Base-by-base conservation (phyloP, 1,140 invertebrate species). In the Drosophila burlai region DNA sequence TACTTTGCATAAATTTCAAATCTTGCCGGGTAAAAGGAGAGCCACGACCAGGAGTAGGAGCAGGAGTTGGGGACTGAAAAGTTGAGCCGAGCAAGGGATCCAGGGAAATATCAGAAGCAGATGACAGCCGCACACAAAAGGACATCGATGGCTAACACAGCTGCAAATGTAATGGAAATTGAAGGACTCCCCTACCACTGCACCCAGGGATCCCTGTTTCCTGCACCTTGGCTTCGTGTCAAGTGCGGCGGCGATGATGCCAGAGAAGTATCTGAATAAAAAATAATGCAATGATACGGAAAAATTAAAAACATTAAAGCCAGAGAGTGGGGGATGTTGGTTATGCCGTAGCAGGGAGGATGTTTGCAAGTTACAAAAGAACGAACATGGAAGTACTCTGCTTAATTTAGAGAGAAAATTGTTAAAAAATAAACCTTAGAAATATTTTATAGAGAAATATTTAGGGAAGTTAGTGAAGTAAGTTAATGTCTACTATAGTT, bases 121-220 rank as follows among this genome's bases (percentile, higher is more conserved):
- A 83, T 89, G 84, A 89, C 84, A 80, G 80, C 67, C 69, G 81
- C 81, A 67, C 81, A 90, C 84, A 89, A 89, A 89, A 90, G 79
- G 85, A 90, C 85, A 90, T 90, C 85, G 85, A 90, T 90, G 89
- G 85, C 83, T 72, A 76, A 74, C 67, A 52, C 76, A 66, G 80
- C 84, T 81, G 85, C 81, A 85, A 90, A 90, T 85, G 81, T 90
- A 90, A 90, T 90, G 85, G 85, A 90, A 90, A 90, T 90, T 90
- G 85, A 90, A 90, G 81, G 81, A 72, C 77, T 55, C 55, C 57
- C 42, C 34, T 16, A 24, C 34, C 18, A 52, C 29, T 29, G 8
- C 59, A 57, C 43, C 29, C 31, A 34, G 3, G 49, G 36, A 59
- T 45, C 46, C 52, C 45, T 42, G 54, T 52, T 72, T 52, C 74